Conservation (phyloP, 1,140 invertebrate genomes). For the Drosophila grimshawi region DNA sequence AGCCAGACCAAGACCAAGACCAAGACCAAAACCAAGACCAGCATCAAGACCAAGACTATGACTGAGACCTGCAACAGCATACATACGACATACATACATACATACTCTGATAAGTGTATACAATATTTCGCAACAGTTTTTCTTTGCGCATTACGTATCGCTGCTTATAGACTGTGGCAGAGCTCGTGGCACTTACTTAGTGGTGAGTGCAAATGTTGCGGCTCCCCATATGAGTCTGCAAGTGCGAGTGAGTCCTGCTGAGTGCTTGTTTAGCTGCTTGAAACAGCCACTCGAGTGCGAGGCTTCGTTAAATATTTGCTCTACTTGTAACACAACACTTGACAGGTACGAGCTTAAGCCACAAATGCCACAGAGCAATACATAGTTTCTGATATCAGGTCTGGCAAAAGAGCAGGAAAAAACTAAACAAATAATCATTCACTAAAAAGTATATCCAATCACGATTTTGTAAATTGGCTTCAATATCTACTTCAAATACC, state of each 20-base stretch:
- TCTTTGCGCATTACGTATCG: slow-evolving; percentile 65
- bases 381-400: background rate
- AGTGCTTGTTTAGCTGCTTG: slow-evolving; percentile 40
- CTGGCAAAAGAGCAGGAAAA: too few species aligned
- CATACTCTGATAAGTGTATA: slow-evolving; percentile 25
- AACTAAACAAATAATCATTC: background rate
- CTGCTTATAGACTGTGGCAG: slow-evolving; percentile 73
- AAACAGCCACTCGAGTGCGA: slow-evolving; percentile 36
- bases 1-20: slow-evolving; percentile 51
- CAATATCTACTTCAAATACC: too few species aligned
- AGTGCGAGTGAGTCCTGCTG: slow-evolving; percentile 23
- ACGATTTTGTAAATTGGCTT: too few species aligned
- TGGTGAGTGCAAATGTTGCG: slow-evolving; percentile 63
- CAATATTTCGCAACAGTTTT: slow-evolving; percentile 57
- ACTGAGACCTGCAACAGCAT: background rate
- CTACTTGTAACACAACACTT: slow-evolving; percentile 29
- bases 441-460: background rate
- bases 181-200: slow-evolving; percentile 71
- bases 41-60: background rate
- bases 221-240: slow-evolving; percentile 15
- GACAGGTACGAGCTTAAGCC: background rate
- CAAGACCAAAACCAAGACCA: slow-evolving; percentile 31
- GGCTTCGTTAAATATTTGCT: slow-evolving; percentile 34
- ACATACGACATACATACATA: slow-evolving; percentile 20
- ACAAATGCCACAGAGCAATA: background rate